Percentiles rank a stretch among this genome's conserved stretches.
These are phyloP conservation scores for Leptogaster cylindrica DNA, from an alignment of 2,888 invertebrate genomes.

Conservation along the genomic window DNA sequence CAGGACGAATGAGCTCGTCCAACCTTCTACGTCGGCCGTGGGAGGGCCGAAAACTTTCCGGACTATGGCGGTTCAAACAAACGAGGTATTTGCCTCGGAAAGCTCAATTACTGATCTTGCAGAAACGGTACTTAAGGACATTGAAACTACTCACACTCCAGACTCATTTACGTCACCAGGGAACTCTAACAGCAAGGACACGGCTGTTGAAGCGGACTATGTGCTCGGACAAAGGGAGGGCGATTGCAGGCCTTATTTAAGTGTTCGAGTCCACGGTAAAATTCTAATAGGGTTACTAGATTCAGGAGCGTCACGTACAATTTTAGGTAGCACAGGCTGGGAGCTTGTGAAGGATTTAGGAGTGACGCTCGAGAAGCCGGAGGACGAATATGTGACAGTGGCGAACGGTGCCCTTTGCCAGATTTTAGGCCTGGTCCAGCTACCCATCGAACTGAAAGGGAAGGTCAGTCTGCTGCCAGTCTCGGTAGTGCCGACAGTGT, in stretches of 20 bases:
- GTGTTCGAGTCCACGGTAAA: not conserved
- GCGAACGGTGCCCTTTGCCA: not conserved
- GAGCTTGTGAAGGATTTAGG: not conserved
- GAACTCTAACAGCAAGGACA: not conserved
- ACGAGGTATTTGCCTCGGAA: too few relatives aligned
- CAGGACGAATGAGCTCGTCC: not conserved
- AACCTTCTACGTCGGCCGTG: not conserved
- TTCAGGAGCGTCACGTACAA: constrained; percentile 20
- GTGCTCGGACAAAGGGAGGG: not conserved
- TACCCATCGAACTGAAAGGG: not conserved
- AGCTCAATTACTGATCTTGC: too few relatives aligned
- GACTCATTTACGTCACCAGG: too few relatives aligned
- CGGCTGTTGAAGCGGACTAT: not conserved
- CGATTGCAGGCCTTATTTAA: constrained; percentile 13
- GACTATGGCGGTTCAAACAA: too few relatives aligned
- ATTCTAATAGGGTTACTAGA: constrained; percentile 5
- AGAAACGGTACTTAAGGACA: too few relatives aligned
- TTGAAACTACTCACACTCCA: too few relatives aligned
- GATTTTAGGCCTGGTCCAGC: not conserved
- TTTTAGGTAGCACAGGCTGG: constrained; percentile 14
- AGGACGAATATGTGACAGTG: not conserved
- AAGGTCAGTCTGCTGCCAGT: not conserved
- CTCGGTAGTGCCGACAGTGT: not conserved
- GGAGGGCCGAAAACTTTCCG: not conserved
- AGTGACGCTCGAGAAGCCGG: not conserved